phyloP scores from a whole-genome alignment of 2,113 vertebrate genomes.

The Microcebus ravelobensis region DNA sequence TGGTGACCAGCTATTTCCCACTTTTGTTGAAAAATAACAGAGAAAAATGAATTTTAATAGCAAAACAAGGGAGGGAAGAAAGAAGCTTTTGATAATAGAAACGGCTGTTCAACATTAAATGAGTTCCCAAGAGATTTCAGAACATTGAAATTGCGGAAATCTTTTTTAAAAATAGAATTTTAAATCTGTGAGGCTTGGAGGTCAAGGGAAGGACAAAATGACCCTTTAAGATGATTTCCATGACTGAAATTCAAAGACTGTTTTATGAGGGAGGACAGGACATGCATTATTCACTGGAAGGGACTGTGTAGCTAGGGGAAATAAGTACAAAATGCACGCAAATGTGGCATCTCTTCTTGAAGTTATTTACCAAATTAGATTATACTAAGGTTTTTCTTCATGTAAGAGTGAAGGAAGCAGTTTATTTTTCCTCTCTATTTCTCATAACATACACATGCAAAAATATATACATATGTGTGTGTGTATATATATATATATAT shows the following conservation, averaged over 20 bases:
- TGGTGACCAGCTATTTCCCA: conserved; percentile 6
- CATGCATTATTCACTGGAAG: background rate
- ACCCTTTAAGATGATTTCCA: conserved; percentile 62
- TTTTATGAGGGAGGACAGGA: conserved; percentile 6
- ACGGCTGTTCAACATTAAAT: conserved; percentile 46
- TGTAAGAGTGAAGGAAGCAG: background rate
- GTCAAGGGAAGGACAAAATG: conserved; percentile 69
- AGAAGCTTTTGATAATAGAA: conserved; percentile 43
- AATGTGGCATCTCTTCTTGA: background rate
- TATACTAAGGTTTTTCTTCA: background rate
- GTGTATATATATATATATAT: background rate
- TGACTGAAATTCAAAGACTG: conserved; percentile 15
- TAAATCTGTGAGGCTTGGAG: conserved; percentile 40
- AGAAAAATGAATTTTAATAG: conserved; percentile 66
- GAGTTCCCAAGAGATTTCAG: conserved; percentile 13
- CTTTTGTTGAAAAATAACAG: conserved; percentile 28
- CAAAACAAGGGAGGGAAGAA: conserved; percentile 55
- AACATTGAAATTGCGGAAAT: conserved; percentile 40
- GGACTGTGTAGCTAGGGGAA: background rate
- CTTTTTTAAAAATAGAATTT: conserved; percentile 66
- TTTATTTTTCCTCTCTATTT: background rate
- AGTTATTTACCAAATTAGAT: background rate
- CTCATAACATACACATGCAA: background rate
- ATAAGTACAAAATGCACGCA: background rate
- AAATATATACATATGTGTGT: background rate